phyloP scores from a whole-genome alignment of 2,113 vertebrate genomes.

The Tetraodon nigroviridis region DNA sequence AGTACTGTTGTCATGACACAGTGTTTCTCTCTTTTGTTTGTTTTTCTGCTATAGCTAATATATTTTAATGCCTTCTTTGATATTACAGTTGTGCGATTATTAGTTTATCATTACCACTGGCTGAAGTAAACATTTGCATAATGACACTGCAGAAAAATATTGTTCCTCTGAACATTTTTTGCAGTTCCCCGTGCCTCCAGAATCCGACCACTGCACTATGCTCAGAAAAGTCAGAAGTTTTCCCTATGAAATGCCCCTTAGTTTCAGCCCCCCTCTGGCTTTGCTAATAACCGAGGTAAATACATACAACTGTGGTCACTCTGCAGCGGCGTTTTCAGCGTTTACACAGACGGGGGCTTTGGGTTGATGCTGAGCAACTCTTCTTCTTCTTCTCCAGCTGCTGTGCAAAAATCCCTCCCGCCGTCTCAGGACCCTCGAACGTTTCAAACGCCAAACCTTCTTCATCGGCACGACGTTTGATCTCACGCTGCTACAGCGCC shows the following conservation, averaged over 20 bases:
- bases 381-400: slow-evolving; percentile 69
- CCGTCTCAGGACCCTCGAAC: slow-evolving; percentile 84
- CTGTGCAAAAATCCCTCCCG: slow-evolving; percentile 83
- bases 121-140: too few species aligned
- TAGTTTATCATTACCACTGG: too few species aligned
- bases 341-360: not conserved
- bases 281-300: slow-evolving; percentile 84
- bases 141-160: too few species aligned
- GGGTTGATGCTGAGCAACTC: not conserved
- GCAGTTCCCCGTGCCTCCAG: slow-evolving; percentile 87
- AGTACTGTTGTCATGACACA: not conserved
- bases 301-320: not conserved
- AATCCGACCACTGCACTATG: slow-evolving; percentile 86
- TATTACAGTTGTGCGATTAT: too few species aligned
- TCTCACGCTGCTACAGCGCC: slow-evolving; percentile 83
- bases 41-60: too few species aligned
- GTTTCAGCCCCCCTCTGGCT: slow-evolving; percentile 77
- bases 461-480: slow-evolving; percentile 87
- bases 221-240: slow-evolving; percentile 81
- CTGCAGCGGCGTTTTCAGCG: not conserved
- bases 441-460: slow-evolving; percentile 87
- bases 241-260: slow-evolving; percentile 76
- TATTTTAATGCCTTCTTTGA: too few species aligned
- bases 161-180: not conserved
- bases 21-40: not conserved